Evolutionary conservation across 2,113 vertebrate species (phyloP).

Genomic region (Eidolon helvum): DNA sequence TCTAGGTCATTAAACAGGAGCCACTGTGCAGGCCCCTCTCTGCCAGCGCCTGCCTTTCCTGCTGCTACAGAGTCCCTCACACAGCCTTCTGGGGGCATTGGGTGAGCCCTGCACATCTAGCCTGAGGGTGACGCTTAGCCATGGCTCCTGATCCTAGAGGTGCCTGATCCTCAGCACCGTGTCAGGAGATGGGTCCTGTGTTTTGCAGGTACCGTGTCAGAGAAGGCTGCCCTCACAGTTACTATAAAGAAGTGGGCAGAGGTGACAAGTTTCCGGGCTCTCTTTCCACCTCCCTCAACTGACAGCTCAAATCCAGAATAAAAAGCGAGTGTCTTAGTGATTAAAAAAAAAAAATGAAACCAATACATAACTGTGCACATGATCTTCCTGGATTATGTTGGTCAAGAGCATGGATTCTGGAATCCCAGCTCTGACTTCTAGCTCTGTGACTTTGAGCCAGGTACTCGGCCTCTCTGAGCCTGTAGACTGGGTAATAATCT

Average conservation of each 20-base stretch:
- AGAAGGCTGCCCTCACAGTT: neutral
- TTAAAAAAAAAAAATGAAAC: neutral
- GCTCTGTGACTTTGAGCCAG: neutral
- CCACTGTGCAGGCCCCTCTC: accelerated
- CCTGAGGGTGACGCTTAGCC: neutral
- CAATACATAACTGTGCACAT: neutral
- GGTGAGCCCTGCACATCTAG: neutral
- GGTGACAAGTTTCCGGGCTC: neutral
- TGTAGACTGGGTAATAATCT: neutral
- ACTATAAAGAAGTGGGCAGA: neutral
- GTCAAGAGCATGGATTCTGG: neutral
- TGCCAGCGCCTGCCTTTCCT: neutral
- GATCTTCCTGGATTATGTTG: neutral
- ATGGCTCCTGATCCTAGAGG: neutral
- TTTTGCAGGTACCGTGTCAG: neutral
- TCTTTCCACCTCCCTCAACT: neutral
- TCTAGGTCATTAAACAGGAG: constrained; percentile 71
- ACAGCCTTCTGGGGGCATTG: accelerated
- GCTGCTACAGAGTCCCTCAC: neutral
- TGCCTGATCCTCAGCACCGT: no score
- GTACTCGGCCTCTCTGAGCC: neutral
- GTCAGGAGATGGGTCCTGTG: neutral
- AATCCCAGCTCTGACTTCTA: neutral
- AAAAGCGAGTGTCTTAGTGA: neutral
- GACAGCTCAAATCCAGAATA: constrained; percentile 16